phyloP scores from a whole-genome alignment of 2,888 invertebrate species.

The Colletes collaris region DNA sequence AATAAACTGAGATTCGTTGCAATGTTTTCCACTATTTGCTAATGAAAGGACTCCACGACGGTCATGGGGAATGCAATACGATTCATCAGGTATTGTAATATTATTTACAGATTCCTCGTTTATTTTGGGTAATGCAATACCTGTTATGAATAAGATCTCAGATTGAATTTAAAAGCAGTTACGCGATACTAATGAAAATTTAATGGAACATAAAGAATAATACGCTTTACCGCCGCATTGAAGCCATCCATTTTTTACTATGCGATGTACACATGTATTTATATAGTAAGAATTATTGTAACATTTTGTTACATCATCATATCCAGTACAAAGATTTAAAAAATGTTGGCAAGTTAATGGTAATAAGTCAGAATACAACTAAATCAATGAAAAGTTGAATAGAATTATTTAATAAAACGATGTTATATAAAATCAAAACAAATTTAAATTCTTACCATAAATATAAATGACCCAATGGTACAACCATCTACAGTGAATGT shows the following conservation, averaged over 20 bases:
- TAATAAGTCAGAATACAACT: slow-evolving; percentile 86
- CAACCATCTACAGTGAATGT: slow-evolving; percentile 84
- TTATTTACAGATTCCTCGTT: slow-evolving; percentile 82
- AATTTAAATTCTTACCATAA: slow-evolving; percentile 83
- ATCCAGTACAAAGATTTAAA: slow-evolving; percentile 84
- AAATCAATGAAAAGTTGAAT: slow-evolving; percentile 54
- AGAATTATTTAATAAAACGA: neutral
- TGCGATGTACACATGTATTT: slow-evolving; percentile 79
- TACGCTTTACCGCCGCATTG: slow-evolving; percentile 86
- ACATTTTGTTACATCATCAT: slow-evolving; percentile 67
- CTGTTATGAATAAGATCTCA: slow-evolving; percentile 27
- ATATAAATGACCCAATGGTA: slow-evolving; percentile 84
- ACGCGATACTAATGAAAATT: neutral
- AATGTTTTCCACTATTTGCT: slow-evolving; percentile 88
- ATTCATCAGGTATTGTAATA: slow-evolving; percentile 86
- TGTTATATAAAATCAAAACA: slow-evolving; percentile 8
- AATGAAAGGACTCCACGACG: slow-evolving; percentile 89
- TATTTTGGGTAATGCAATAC: slow-evolving; percentile 27
- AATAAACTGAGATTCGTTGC: slow-evolving; percentile 89
- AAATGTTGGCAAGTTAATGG: slow-evolving; percentile 86
- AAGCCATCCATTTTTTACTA: slow-evolving; percentile 89
- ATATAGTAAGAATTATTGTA: slow-evolving; percentile 75
- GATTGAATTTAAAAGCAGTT: neutral
- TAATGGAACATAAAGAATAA: neutral
- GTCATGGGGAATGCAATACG: slow-evolving; percentile 87